These are phyloP conservation scores for Morelia viridis DNA, from an alignment of 2,797 vertebrate species.

Conservation along the genomic window DNA sequence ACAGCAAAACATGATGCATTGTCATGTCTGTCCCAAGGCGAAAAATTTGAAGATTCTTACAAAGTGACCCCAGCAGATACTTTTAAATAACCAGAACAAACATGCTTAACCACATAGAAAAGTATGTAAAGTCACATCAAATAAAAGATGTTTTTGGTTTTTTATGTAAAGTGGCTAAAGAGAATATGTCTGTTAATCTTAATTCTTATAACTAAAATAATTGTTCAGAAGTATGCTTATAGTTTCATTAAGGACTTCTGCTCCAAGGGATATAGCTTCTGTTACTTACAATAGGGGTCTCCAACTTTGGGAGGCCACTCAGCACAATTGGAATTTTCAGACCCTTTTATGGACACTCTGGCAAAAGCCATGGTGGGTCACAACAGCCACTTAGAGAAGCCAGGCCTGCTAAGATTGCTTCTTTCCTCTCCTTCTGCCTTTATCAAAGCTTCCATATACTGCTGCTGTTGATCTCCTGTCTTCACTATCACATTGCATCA, in stretches of 20 bases:
- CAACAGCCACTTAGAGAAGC: neutral
- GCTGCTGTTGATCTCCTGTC: neutral
- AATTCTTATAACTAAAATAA: conserved; percentile 46
- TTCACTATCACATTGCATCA: neutral
- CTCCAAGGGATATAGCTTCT: too few relatives aligned
- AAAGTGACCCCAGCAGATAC: conserved; percentile 51
- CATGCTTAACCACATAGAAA: conserved; percentile 62
- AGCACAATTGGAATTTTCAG: neutral
- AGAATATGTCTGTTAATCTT: conserved; percentile 37
- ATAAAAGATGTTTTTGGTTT: neutral
- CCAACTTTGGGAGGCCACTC: too few relatives aligned
- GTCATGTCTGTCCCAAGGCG: conserved; percentile 67
- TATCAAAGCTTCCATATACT: neutral
- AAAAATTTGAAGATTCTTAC: conserved; percentile 62
- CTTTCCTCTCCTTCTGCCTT: neutral
- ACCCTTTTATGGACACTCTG: neutral
- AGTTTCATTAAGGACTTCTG: neutral
- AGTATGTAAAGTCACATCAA: conserved; percentile 54
- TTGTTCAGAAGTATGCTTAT: conserved; percentile 1
- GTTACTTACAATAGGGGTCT: too few relatives aligned
- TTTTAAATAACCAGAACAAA: conserved; percentile 52
- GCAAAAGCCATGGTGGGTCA: neutral
- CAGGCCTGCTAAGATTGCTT: neutral
- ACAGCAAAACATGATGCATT: conserved; percentile 69
- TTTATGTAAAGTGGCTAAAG: too few relatives aligned